Conservation (phyloP, 64 coral and sea anemone genomes). For the Pocillopora damicornis region DNA sequence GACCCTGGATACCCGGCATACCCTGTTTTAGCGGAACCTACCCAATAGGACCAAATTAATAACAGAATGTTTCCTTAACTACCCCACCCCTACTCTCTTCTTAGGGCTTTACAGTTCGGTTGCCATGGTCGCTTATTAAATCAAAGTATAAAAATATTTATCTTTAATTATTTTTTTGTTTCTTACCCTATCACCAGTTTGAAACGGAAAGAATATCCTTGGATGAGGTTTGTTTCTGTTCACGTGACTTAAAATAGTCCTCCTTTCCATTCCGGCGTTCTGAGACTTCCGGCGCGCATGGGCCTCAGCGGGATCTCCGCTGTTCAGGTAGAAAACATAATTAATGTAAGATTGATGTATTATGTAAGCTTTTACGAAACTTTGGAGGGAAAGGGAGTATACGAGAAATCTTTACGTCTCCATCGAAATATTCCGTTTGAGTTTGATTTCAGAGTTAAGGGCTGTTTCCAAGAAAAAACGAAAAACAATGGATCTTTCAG, state of each 20-base stretch:
- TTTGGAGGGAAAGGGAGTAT: too few relatives aligned
- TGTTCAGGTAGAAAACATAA: not conserved
- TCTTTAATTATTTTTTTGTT: not conserved
- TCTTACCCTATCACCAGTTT: constrained; percentile 45
- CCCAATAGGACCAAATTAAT: too few relatives aligned
- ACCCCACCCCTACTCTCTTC: too few relatives aligned
- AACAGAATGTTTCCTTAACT: too few relatives aligned
- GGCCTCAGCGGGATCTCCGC: not conserved
- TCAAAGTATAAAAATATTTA: not conserved
- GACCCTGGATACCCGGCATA: too few relatives aligned
- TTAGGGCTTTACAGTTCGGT: not conserved
- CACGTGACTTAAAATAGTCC: not conserved
- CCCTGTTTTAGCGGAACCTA: too few relatives aligned
- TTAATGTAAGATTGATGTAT: too few relatives aligned
- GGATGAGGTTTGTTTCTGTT: constrained; percentile 29
- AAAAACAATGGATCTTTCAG: too few relatives aligned
- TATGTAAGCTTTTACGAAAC: too few relatives aligned
- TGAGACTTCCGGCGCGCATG: constrained; percentile 8
- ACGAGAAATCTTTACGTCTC: too few relatives aligned
- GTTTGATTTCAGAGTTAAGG: not conserved
- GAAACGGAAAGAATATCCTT: constrained; percentile 32
- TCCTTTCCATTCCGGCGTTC: not conserved
- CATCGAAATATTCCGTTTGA: not conserved
- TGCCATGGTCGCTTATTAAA: not conserved
- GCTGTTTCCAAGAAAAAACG: too few relatives aligned